Evolutionary conservation across 2,113 vertebrate species (phyloP), one percentile per base, ranked within the genome.

Genomic region (Indicator maculatus): DNA sequence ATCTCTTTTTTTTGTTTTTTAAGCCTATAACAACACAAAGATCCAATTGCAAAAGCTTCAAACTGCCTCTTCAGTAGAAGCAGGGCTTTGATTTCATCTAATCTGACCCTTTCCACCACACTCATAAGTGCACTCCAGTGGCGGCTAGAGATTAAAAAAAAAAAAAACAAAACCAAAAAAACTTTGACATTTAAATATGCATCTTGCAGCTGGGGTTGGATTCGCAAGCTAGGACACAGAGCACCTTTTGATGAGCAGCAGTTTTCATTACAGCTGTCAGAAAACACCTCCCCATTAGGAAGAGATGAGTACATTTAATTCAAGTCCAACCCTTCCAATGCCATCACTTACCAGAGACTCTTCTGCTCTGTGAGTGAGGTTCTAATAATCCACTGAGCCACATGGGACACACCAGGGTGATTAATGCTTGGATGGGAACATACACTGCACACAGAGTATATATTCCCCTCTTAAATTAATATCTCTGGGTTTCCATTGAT

Each of bases 171-270:
- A 41, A 41, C 36, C 36, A 36, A 7, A 93, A 94, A 96, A 97
- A 97, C 96, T 97, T 97, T 97, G 97, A 97, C 97, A 97, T 95
- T 84, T 95, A 97, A 97, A 97, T 95, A 88, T 96, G 66, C 96
- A 95, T 96, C 97, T 97, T 95, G 93, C 85, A 95, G 94, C 72
- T 93, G 95, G 97, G 94, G 94, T 95, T 94, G 90, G 91, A 95
- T 95, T 96, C 91, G 70, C 1, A n/a, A 94, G 96, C 96, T 96
- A 96, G 95, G 96, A 96, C 95, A 96, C 93, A 96, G 95, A 97
- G 95, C 96, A 97, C 93, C 94, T 97, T 97, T 95, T 96, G 94
- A 97, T 97, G 96, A 95, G 93, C 88, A 71, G 93, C 95, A 96
- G 86, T 92, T 97, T 96, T 97, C 95, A 97, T 98, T 96, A 90